Base-by-base conservation (phyloP, 2,888 invertebrate species). In the Drepana falcataria region DNA sequence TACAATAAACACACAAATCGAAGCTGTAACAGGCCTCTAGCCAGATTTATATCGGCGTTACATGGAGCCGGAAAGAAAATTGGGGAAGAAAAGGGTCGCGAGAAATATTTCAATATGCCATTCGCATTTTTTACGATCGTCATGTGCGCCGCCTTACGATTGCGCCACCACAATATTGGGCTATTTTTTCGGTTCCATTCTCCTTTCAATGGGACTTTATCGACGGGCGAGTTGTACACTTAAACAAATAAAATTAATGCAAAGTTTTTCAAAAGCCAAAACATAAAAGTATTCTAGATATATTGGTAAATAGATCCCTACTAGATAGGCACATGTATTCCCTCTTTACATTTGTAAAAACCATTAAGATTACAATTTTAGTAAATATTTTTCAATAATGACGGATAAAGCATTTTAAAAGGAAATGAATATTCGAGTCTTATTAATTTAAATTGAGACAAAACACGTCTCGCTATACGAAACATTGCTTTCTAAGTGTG, bases 71-170 rank as follows among this genome's bases (percentile, higher is more conserved):
- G 71, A 75, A 81, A 75, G 82, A 85, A 83, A 83, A 87, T 83
- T 82, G 83, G 75, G 69, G 77, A 71, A 70, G 21, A 77, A 82
- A 85, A 85, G 85, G 86, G 87, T 86, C 85, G 78, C 79, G 79
- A 71, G 77, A 81, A 87, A 88, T 87, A 87, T 88, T 88, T 87
- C 87, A 87, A 89, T 87, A 89, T 85, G 84, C 87, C 82, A 84
- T 87, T 86, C 85, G 77, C 82, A 85, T 87, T 87, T 86, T 86
- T 86, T 87, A 88, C 84, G 87, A 86, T 79, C 83, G 79, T 80
- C 82, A 81, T 86, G 83, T 82, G 86, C 77, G 83, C 73, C 74
- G 77, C 81, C 80, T 77, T 79, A 77, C 81, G 84, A 81, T 82
- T 85, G 80, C 75, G 59, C 73, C 77, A 81, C 85, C 85, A 75